Percentiles rank a stretch among this genome's conserved stretches.
Evolutionary conservation across 2,113 vertebrate species (phyloP).

Genomic region (Australoheros scitulus): DNA sequence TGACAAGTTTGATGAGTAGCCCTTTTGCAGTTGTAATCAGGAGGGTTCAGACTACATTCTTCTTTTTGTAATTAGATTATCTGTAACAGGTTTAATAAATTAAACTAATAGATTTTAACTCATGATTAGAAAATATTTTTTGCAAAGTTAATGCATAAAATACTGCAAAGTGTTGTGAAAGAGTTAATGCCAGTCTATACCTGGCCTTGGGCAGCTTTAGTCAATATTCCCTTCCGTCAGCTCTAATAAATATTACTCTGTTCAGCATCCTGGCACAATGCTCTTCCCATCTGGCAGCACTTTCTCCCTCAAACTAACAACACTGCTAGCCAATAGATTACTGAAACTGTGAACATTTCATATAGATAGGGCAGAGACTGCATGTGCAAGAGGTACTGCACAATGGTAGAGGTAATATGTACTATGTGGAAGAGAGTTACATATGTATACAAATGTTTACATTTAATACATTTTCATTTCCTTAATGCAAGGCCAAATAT

Average conservation of each 20-base stretch:
- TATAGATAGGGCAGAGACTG: neutral
- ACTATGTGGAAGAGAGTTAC: neutral
- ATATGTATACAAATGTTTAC: neutral
- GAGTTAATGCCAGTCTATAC: slow-evolving; percentile 36
- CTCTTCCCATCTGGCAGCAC: slow-evolving; percentile 39
- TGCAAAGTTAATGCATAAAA: neutral
- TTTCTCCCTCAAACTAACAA: slow-evolving; percentile 19
- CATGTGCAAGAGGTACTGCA: neutral
- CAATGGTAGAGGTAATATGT: neutral
- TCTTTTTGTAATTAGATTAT: neutral
- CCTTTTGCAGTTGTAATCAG: neutral
- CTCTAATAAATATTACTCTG: slow-evolving; percentile 49
- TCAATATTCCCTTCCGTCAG: slow-evolving; percentile 41
- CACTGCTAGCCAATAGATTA: slow-evolving; percentile 26
- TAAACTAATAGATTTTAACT: neutral
- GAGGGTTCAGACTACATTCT: neutral
- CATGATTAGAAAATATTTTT: too few relatives aligned
- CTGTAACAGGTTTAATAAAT: neutral
- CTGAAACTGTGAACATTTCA: neutral
- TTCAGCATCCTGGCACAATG: slow-evolving; percentile 32
- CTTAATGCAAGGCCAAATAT: neutral
- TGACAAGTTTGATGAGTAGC: neutral
- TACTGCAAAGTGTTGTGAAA: neutral
- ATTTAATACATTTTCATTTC: neutral
- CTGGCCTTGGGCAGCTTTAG: slow-evolving; percentile 45